Conservation (phyloP, 2,797 vertebrate genomes). For the Buceros bicornis region DNA sequence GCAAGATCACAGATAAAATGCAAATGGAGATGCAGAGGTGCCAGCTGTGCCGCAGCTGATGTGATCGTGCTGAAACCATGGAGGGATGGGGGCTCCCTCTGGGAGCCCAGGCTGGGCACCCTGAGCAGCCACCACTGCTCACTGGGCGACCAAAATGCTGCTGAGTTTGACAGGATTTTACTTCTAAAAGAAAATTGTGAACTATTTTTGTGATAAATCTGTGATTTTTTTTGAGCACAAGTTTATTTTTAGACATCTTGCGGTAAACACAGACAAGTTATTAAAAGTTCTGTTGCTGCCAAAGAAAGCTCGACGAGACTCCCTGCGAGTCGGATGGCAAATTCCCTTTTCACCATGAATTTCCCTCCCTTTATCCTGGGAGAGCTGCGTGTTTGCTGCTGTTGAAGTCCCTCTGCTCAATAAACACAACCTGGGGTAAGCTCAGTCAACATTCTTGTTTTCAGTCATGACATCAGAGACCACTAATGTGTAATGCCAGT, state of each 20-base stretch:
- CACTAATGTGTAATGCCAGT: not conserved
- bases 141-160: not conserved
- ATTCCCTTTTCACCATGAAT: not conserved
- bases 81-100: not conserved
- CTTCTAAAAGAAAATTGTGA: not conserved
- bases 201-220: not conserved
- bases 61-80: accelerated
- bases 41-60: not conserved
- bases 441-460: not conserved
- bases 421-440: not conserved
- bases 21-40: not conserved
- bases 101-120: not conserved
- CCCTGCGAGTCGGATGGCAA: not conserved
- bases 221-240: too few species aligned
- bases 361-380: not conserved
- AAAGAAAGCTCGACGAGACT: not conserved
- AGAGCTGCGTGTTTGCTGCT: accelerated
- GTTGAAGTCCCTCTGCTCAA: accelerated
- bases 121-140: accelerated
- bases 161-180: accelerated
- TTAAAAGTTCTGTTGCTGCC: not conserved
- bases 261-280: not conserved
- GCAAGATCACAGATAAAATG: not conserved
- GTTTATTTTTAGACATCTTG: not conserved
- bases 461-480: not conserved